Base-by-base conservation (phyloP, 1,140 invertebrate species). In the Lepidostoma basale region DNA sequence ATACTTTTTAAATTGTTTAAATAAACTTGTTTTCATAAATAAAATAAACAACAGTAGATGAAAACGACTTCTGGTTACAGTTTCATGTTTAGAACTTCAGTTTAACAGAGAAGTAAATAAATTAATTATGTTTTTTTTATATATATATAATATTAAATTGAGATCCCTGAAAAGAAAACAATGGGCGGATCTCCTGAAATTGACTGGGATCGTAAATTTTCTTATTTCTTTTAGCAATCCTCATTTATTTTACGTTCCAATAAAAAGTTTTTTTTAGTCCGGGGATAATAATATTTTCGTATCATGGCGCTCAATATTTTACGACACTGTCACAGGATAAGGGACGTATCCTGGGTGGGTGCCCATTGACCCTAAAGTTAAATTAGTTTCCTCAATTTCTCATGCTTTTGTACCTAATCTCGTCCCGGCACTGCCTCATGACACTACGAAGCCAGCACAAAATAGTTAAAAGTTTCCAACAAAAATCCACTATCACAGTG, bases 301-400 rank as follows among this genome's bases (percentile, higher is more conserved):
- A 6, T 56, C 52, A 56, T 1, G 30, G 52, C 14, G 30, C 36
- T 36, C 52, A 36, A 56, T 58, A 58, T 36, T 52, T 52, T 58
- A 39, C 54, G 54, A 18, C 54, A 10, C 20, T 22, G 54, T 22
- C 28, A 39, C 54, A n/a, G n/a, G n/a, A n/a, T 36, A 8, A 16
- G 52, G 23, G 52, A 36, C 52, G 26, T 26, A n/a, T 26, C 47
- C 47, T 12, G 22, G 10, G 47, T n/a, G 28, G 59, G 40, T 45
- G 6, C 59, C 59, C 59, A 39, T 44, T 45, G 39, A 45, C 36
- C 65, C 65, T 30, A 59, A 60, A 67, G 65, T 67, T 67, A 67
- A 67, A 67, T 67, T 67, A 67, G 65, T 67, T 67, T 67, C 44
- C 26, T 42, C 28, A 16, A 54, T 30, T 28, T 18, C 44, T 67